A percentile compares a stretch with the other conserved stretches of the same genome.
These are phyloP conservation scores for Tonatia bakeri DNA, from an alignment of 2,113 vertebrate species.

Conservation along the genomic window DNA sequence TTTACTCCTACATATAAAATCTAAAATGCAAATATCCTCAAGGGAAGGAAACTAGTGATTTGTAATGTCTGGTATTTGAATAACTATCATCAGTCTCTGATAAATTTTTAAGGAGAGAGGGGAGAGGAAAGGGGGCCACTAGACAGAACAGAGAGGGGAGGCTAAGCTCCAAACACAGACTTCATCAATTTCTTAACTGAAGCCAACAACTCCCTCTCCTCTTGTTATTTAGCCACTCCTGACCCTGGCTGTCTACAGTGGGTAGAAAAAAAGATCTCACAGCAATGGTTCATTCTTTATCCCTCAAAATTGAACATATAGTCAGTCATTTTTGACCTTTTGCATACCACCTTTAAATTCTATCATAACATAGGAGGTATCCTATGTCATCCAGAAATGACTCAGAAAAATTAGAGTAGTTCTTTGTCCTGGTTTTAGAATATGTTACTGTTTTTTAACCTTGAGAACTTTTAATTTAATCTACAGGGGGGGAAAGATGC, in stretches of 20 bases:
- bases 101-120: not conserved
- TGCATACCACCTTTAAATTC: not conserved
- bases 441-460: not conserved
- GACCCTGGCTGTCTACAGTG: not conserved
- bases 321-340: not conserved
- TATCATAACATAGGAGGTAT: not conserved
- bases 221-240: not conserved
- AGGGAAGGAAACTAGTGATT: not conserved
- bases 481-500: not conserved
- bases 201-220: not conserved
- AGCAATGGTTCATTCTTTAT: not conserved
- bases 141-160: not conserved
- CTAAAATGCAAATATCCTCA: not conserved
- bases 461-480: not conserved
- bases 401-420: not conserved
- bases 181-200: not conserved
- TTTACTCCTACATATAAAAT: not conserved
- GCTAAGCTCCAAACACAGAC: not conserved
- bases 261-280: not conserved
- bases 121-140: not conserved
- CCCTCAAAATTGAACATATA: not conserved
- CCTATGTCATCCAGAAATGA: not conserved
- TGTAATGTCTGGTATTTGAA: not conserved
- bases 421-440: not conserved
- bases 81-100: not conserved